Conservation (phyloP, 2,888 invertebrate genomes). For the Thyatira batis region DNA sequence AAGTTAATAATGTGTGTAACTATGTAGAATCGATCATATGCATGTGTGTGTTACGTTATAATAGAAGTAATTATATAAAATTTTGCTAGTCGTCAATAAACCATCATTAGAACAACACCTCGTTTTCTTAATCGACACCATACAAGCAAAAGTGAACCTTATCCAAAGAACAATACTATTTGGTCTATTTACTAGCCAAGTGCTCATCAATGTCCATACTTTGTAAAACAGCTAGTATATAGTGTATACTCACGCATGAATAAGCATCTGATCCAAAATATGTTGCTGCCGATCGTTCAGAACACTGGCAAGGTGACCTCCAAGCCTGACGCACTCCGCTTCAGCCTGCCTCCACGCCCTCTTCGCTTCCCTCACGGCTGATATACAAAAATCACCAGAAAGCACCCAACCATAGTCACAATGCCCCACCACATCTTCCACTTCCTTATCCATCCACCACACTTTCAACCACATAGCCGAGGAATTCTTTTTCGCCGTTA, state of each 20-base stretch:
- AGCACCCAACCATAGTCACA: constrained; percentile 89
- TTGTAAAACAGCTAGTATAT: too few relatives aligned
- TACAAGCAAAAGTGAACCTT: too few relatives aligned
- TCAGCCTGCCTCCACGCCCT: constrained; percentile 87
- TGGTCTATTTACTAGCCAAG: too few relatives aligned
- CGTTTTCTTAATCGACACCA: too few relatives aligned
- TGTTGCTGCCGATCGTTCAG: constrained; percentile 84
- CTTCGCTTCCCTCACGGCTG: constrained; percentile 81
- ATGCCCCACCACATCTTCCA: constrained; percentile 83
- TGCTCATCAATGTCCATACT: too few relatives aligned
- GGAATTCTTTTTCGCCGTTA: constrained; percentile 62
- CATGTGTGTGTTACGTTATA: too few relatives aligned
- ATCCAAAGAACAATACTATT: too few relatives aligned
- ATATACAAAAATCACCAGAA: constrained; percentile 85
- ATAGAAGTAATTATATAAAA: too few relatives aligned
- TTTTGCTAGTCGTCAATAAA: too few relatives aligned
- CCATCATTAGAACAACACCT: too few relatives aligned
- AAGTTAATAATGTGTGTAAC: too few relatives aligned
- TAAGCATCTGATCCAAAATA: constrained; percentile 84
- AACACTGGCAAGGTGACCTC: constrained; percentile 87
- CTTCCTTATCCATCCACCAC: constrained; percentile 84
- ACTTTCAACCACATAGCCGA: constrained; percentile 82
- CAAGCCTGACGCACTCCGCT: constrained; percentile 83
- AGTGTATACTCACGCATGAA: constrained; percentile 82
- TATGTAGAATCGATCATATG: too few relatives aligned